Evolutionary conservation across 2,113 vertebrate species (phyloP), one percentile per base, ranked within the genome.

Genomic region (Pao palembangensis): DNA sequence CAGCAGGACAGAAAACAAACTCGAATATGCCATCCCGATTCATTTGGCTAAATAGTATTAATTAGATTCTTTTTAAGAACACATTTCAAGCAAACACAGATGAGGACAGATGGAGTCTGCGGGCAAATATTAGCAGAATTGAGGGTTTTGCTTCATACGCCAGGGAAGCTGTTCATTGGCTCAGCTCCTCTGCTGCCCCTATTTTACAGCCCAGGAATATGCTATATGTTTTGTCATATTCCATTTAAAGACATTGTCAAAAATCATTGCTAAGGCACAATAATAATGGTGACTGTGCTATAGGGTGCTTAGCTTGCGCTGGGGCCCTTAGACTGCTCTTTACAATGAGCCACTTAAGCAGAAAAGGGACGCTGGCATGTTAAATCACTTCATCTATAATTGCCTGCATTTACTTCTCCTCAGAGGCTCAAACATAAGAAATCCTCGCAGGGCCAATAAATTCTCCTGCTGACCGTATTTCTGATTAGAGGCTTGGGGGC

Each of bases 321-420:
- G 61, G 21, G 34, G 28, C 69, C 62, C 63, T 68, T 67, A 70
- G 69, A 54, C 72, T 73, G 54, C 73, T 78, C 83, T 83, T 80
- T 76, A 84, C 77, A 88, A 83, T 83, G 76, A 87, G 80, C 79
- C 81, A 80, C 81, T 85, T 85, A 85, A 84, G 82, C 76, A 85
- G 74, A 79, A 73, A 83, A 71, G 70, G 72, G 80, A 84, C 42
- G 38, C 65, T 73, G 79, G 80, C 78, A 88, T 82, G 75, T 83
- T 86, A 85, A 89, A 90, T 91, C 85, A 87, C 79, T 88, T 86
- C 76, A 77, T 83, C 71, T 80, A 75, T 92, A 91, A 92, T 89
- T 88, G 89, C 78, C 84, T 81, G 76, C 79, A 74, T 90, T 88
- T 88, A 87, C 83, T 76, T 87, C 80, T 84, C 85, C 85, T 88